These are phyloP conservation scores for Zeuzera pyrina DNA, from an alignment of 2,888 invertebrate genomes.

Conservation along the genomic window DNA sequence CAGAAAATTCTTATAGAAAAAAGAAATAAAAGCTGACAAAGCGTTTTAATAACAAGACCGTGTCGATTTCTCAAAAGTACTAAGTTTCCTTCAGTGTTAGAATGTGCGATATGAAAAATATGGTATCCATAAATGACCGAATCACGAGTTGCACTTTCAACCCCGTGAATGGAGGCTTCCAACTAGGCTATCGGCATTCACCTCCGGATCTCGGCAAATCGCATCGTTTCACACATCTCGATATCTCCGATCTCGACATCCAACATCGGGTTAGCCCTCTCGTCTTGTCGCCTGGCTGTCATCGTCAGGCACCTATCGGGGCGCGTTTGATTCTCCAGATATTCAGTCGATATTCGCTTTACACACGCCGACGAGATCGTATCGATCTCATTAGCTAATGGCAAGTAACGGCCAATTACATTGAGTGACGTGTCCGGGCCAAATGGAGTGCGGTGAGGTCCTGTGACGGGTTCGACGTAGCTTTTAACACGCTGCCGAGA, in stretches of 20 bases:
- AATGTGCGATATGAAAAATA: too few species aligned
- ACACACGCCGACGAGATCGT: constrained; percentile 40
- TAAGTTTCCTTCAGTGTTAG: too few species aligned
- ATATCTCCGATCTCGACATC: constrained; percentile 6
- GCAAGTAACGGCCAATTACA: constrained; percentile 57
- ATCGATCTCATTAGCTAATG: constrained; percentile 52
- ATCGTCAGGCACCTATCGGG: constrained; percentile 34
- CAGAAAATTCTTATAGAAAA: too few species aligned
- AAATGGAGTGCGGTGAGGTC: too few species aligned
- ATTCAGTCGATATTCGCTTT: constrained; percentile 42
- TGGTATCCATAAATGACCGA: too few species aligned
- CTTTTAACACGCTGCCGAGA: too few species aligned
- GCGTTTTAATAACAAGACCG: too few species aligned
- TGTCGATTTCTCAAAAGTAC: too few species aligned
- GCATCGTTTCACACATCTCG: constrained; percentile 4
- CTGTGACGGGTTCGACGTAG: too few species aligned
- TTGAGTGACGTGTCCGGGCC: constrained; percentile 66
- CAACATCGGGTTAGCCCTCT: background rate
- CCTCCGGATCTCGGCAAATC: constrained; percentile 1
- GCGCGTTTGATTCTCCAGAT: constrained; percentile 25
- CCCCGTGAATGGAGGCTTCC: too few species aligned
- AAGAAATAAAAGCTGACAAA: too few species aligned
- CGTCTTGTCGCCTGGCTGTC: constrained; percentile 10
- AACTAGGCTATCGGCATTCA: background rate
- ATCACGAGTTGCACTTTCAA: too few species aligned